phyloP scores from a whole-genome alignment of 92 coral and sea anemone species.

The Porites cylindrica region DNA sequence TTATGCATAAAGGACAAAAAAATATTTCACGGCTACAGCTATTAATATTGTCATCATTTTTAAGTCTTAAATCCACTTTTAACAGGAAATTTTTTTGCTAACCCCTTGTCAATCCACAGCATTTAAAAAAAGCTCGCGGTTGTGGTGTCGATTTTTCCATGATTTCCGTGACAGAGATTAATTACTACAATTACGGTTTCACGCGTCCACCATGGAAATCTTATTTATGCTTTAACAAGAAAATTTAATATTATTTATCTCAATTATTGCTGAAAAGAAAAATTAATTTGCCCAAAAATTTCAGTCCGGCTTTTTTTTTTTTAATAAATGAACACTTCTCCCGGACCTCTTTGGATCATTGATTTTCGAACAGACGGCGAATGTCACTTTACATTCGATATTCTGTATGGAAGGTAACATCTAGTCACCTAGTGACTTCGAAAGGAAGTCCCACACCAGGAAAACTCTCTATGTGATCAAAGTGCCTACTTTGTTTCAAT shows the following conservation, averaged over 20 bases:
- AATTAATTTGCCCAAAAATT: too few species aligned
- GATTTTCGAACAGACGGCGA: too few species aligned
- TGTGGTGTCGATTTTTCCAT: background rate
- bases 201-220: background rate
- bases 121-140: background rate
- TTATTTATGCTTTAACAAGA: constrained; percentile 1
- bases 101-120: too few species aligned
- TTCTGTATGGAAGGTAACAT: too few species aligned
- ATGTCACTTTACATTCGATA: too few species aligned
- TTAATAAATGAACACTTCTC: too few species aligned
- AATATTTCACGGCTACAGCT: background rate
- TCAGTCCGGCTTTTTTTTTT: too few species aligned
- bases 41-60: background rate
- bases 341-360: too few species aligned
- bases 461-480: background rate
- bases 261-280: background rate
- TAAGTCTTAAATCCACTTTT: background rate
- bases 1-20: background rate
- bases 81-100: too few species aligned
- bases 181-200: background rate
- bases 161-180: background rate
- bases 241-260: background rate
- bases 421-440: background rate
- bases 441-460: background rate
- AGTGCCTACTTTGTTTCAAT: background rate